These are phyloP conservation scores for Macrostomum cliftonense DNA, from an alignment of 2,888 invertebrate genomes.

Conservation along the genomic window DNA sequence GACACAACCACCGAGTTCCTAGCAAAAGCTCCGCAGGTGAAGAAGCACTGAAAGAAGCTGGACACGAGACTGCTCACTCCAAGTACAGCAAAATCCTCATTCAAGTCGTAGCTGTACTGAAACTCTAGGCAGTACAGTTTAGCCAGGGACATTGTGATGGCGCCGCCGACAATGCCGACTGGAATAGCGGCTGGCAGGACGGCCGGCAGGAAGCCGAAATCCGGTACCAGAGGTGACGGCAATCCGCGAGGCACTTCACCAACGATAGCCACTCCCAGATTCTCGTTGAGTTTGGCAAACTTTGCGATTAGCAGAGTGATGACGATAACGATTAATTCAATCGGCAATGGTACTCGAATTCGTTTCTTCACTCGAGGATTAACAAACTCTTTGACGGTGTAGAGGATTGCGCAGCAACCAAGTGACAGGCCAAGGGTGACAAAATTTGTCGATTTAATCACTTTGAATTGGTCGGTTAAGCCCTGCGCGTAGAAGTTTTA, in stretches of 20 bases:
- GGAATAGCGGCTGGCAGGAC: slow-evolving; percentile 2
- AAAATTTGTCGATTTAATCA: slow-evolving; percentile 14
- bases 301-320: not conserved
- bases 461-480: too few relatives aligned
- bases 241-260: not conserved
- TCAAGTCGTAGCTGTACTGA: slow-evolving; percentile 8
- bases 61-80: slow-evolving; percentile 6
- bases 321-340: slow-evolving; percentile 23
- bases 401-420: slow-evolving; percentile 18
- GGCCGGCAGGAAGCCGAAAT: slow-evolving; percentile 2
- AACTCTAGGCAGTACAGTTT: slow-evolving; percentile 3
- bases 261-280: not conserved
- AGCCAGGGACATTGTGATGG: not conserved
- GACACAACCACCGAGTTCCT: slow-evolving; percentile 5
- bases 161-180: too few relatives aligned
- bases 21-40: slow-evolving; percentile 4
- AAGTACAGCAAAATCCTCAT: slow-evolving; percentile 8
- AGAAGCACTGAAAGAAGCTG: slow-evolving; percentile 7
- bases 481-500: too few relatives aligned
- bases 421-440: slow-evolving; percentile 21
- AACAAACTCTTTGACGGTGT: slow-evolving; percentile 24
- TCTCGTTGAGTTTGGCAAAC: too few relatives aligned
- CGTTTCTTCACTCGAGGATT: slow-evolving; percentile 28
- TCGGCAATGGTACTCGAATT: slow-evolving; percentile 30
- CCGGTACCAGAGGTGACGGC: slow-evolving; percentile 6